phyloP scores from a whole-genome alignment of 1,140 invertebrate species.

The Drosophila virilis region DNA sequence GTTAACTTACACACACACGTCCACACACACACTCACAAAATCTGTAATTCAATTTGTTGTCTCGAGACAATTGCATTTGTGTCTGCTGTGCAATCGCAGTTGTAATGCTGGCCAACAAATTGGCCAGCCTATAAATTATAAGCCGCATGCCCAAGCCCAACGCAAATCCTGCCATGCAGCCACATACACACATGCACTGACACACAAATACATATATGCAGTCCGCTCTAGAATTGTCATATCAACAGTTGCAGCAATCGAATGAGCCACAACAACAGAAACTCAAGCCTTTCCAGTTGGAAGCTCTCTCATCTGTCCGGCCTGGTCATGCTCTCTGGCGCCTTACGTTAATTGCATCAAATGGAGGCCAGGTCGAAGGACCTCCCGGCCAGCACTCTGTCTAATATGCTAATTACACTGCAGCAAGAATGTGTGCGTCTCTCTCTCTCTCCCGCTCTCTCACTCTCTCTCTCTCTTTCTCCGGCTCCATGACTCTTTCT shows the following conservation, averaged over 20 bases:
- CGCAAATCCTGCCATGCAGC: neutral
- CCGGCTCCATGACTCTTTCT: neutral
- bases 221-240: conserved; percentile 58
- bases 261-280: conserved; percentile 20
- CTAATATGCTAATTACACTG: conserved; percentile 82
- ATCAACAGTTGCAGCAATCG: conserved; percentile 64
- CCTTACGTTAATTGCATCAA: conserved; percentile 79
- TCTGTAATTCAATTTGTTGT: conserved; percentile 64
- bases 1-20: conserved; percentile 4
- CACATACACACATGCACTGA: neutral
- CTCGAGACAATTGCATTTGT: conserved; percentile 58
- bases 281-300: conserved; percentile 4
- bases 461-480: too few species aligned
- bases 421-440: conserved; percentile 37
- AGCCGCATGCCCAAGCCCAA: conserved; percentile 5
- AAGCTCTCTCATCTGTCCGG: conserved; percentile 8
- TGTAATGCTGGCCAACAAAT: conserved; percentile 58
- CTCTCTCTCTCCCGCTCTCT: too few species aligned
- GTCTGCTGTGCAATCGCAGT: conserved; percentile 13
- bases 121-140: conserved; percentile 68
- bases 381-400: conserved; percentile 36
- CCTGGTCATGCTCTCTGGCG: conserved; percentile 45
- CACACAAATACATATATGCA: neutral
- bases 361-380: conserved; percentile 58
- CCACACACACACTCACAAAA: neutral